These are phyloP conservation scores for Bostrychus sinensis DNA, from an alignment of 2,113 vertebrate genomes.

Conservation along the genomic window DNA sequence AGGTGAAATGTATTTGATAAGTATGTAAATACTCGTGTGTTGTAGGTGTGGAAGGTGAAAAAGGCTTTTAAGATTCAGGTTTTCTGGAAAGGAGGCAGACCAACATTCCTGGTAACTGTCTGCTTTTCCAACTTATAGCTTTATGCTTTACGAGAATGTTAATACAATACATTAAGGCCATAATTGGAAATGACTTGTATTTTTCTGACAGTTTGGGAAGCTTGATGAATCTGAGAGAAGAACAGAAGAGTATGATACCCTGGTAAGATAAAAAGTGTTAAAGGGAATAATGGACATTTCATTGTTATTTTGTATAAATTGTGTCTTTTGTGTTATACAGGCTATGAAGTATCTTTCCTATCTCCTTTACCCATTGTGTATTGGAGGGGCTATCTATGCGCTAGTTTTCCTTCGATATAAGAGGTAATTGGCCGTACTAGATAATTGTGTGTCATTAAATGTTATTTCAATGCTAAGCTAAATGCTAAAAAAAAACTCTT, in stretches of 20 bases:
- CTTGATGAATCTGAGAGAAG: conserved; percentile 89
- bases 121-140: not conserved
- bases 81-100: conserved; percentile 85
- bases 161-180: not conserved
- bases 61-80: conserved; percentile 95
- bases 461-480: not conserved
- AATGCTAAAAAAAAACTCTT: no score
- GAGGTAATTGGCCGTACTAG: conserved; percentile 78
- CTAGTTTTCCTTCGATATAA: conserved; percentile 94
- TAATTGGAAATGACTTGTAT: not conserved
- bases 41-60: conserved; percentile 97
- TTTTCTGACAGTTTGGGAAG: conserved; percentile 86
- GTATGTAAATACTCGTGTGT: not conserved
- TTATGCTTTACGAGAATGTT: not conserved
- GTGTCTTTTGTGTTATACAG: conserved; percentile 63
- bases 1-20: not conserved
- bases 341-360: conserved; percentile 97
- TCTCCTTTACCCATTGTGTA: conserved; percentile 91
- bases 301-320: not conserved
- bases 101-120: conserved; percentile 83
- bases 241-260: conserved; percentile 93
- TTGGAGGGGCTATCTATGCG: conserved; percentile 91
- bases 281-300: not conserved
- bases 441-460: no score
- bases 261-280: conserved; percentile 77